Evolutionary conservation across 1,140 invertebrate genomes (phyloP).

Genomic region (Chionoecetes opilio): DNA sequence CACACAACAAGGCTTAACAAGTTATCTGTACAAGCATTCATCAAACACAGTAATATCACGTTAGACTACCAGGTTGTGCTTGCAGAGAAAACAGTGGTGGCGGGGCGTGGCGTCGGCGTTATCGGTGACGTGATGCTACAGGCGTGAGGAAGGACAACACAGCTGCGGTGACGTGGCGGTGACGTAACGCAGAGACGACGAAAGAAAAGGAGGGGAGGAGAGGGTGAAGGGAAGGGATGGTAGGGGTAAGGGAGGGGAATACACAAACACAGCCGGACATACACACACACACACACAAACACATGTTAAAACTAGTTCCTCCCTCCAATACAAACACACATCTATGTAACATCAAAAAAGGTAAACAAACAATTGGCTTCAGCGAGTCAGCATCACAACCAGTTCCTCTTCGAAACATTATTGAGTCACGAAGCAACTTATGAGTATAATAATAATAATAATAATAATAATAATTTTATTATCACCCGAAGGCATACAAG

Average conservation of each 20-base stretch:
- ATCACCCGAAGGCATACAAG: too few relatives aligned
- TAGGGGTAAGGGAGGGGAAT: background rate
- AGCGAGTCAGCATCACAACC: too few relatives aligned
- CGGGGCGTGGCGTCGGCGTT: background rate
- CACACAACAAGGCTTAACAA: too few relatives aligned
- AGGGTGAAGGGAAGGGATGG: background rate
- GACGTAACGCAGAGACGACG: background rate
- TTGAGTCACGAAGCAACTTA: too few relatives aligned
- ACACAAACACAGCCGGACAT: background rate
- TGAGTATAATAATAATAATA: too few relatives aligned
- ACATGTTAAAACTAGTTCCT: too few relatives aligned
- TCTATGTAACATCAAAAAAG: too few relatives aligned
- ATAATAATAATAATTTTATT: too few relatives aligned
- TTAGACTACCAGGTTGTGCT: background rate
- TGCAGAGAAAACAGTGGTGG: background rate
- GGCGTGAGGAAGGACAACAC: constrained; percentile 13
- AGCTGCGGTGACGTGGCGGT: constrained; percentile 11
- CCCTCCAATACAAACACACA: background rate
- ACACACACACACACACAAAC: constrained; percentile 12
- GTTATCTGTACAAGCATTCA: too few relatives aligned
- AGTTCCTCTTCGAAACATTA: too few relatives aligned
- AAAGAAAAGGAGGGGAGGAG: background rate
- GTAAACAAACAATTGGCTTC: too few relatives aligned
- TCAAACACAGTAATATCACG: too few relatives aligned
- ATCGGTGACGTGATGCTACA: background rate